phyloP scores from a whole-genome alignment of 2,888 invertebrate genomes.

The Malacosoma neustria region DNA sequence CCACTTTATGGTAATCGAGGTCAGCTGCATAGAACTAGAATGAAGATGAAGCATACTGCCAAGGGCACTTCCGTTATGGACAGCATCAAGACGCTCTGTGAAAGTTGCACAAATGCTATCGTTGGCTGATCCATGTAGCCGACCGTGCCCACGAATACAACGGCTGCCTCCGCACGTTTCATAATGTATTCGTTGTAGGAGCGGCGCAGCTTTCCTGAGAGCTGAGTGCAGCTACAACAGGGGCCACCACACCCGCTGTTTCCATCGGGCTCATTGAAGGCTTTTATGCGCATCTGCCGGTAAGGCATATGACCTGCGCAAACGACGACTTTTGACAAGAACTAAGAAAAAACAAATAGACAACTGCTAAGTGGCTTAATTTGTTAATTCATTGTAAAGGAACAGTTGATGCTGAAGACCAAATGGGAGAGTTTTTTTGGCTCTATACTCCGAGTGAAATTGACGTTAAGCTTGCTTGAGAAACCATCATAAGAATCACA shows the following conservation, averaged over 20 bases:
- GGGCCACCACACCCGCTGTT: slow-evolving; percentile 43
- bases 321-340: slow-evolving; percentile 73
- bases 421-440: too few species aligned
- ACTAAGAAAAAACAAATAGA: too few species aligned
- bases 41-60: slow-evolving; percentile 94
- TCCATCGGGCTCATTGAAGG: slow-evolving; percentile 40
- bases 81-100: slow-evolving; percentile 87
- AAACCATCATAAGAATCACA: too few species aligned
- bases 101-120: slow-evolving; percentile 91
- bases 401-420: too few species aligned
- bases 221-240: slow-evolving; percentile 57
- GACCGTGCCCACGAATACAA: slow-evolving; percentile 94
- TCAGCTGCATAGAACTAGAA: slow-evolving; percentile 88
- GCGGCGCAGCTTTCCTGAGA: slow-evolving; percentile 84
- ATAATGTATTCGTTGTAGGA: slow-evolving; percentile 87
- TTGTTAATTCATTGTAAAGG: too few species aligned
- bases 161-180: slow-evolving; percentile 91
- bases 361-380: too few species aligned
- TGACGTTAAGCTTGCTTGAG: too few species aligned
- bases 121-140: slow-evolving; percentile 93
- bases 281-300: slow-evolving; percentile 48
- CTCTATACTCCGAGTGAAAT: too few species aligned
- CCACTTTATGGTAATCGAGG: slow-evolving; percentile 96
- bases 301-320: slow-evolving; percentile 65
- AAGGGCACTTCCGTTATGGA: slow-evolving; percentile 91